These are phyloP conservation scores for Diphyllodes magnificus DNA, from an alignment of 2,113 vertebrate genomes.

Conservation along the genomic window DNA sequence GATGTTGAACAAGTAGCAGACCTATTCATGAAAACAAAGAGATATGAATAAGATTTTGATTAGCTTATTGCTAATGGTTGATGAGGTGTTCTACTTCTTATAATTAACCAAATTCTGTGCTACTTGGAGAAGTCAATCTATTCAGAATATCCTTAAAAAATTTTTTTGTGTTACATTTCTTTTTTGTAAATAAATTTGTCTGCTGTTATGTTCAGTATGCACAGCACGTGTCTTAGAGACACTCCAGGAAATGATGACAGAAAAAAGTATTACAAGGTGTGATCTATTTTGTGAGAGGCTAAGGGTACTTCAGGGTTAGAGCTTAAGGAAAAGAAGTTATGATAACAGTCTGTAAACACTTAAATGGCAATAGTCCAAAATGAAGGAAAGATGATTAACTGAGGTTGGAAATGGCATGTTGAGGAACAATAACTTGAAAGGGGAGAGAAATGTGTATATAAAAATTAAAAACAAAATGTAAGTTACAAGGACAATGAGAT, in stretches of 20 bases:
- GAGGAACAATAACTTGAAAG: constrained; percentile 17
- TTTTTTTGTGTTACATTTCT: neutral
- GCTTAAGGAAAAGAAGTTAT: constrained; percentile 7
- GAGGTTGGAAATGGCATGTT: neutral
- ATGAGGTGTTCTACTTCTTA: neutral
- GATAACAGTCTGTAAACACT: constrained; percentile 3
- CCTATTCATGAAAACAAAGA: neutral
- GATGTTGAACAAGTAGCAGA: neutral
- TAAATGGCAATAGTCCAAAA: constrained; percentile 11
- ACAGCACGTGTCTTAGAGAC: neutral
- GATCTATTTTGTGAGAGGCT: constrained; percentile 39
- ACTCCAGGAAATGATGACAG: constrained; percentile 19
- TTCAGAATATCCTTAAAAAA: neutral
- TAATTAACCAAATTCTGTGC: neutral
- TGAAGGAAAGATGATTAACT: neutral
- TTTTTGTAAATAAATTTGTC: neutral
- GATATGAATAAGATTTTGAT: neutral
- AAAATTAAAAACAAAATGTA: constrained; percentile 24
- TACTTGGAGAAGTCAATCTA: neutral
- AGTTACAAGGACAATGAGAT: neutral
- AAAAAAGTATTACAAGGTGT: constrained; percentile 38
- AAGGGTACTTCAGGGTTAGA: neutral
- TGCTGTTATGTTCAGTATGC: neutral
- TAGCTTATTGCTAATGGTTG: neutral
- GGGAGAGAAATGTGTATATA: neutral